Conservation (phyloP, 2,797 vertebrate species). For the Tachyglossus aculeatus region DNA sequence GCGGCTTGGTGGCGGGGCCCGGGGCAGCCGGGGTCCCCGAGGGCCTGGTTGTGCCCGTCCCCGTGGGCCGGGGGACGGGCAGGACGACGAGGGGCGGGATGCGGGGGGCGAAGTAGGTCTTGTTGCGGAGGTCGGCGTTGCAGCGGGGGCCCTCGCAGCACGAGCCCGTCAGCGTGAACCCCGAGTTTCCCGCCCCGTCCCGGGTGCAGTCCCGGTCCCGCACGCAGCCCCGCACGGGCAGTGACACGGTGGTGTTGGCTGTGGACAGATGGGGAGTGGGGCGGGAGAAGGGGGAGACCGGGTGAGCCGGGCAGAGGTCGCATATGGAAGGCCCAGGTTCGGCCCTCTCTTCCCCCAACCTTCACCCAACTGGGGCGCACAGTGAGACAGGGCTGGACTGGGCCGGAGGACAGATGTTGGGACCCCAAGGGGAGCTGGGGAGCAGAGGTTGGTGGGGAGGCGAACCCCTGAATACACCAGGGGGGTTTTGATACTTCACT, state of each 20-base stretch:
- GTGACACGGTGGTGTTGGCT: conserved; percentile 63
- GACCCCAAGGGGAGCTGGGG: not conserved
- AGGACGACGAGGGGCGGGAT: conserved; percentile 53
- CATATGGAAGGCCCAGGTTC: not conserved
- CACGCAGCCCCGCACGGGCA: conserved; percentile 62
- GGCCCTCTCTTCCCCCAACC: not conserved
- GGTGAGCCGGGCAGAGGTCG: not conserved
- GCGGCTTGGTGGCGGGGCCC: not conserved
- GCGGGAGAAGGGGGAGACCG: not conserved
- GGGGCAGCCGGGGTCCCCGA: no score
- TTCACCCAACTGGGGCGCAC: not conserved
- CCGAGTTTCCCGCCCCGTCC: conserved; percentile 28
- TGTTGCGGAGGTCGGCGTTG: conserved; percentile 62
- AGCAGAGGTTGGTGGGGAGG: not conserved
- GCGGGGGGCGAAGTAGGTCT: conserved; percentile 52
- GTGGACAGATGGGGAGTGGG: not conserved
- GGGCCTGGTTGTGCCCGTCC: no score
- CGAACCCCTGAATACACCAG: no score
- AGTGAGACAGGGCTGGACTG: not conserved
- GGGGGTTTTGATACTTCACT: no score
- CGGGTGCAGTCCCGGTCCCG: conserved; percentile 56
- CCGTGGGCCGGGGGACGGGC: not conserved
- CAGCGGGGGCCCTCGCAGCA: conserved; percentile 62
- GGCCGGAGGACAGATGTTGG: no score
- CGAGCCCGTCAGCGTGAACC: conserved; percentile 57